Evolutionary conservation across 2,888 invertebrate species (phyloP).

Genomic region (Leptothorax acervorum): DNA sequence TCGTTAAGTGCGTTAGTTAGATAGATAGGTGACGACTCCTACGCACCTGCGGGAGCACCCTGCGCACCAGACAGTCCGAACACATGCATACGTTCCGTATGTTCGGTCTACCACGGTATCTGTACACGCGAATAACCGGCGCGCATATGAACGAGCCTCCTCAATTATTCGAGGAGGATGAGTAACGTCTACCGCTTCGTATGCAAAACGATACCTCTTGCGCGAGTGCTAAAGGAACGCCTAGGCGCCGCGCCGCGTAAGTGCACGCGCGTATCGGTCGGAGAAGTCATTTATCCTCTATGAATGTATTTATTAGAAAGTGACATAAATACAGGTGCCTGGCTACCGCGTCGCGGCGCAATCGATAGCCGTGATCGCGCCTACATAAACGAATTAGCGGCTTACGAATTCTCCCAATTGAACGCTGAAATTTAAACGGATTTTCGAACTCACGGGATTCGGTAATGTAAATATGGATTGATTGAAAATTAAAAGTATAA

Average conservation of each 20-base stretch:
- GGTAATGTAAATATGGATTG: conserved; percentile 1
- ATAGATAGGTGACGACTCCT: conserved; percentile 26
- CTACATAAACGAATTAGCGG: conserved; percentile 38
- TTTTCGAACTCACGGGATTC: neutral
- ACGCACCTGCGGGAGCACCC: conserved; percentile 42
- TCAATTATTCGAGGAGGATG: conserved; percentile 74
- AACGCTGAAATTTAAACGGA: conserved; percentile 29
- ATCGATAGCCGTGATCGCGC: conserved; percentile 15
- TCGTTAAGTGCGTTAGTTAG: conserved; percentile 26
- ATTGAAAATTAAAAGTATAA: neutral
- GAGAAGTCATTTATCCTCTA: conserved; percentile 44
- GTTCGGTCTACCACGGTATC: conserved; percentile 40
- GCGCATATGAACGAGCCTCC: conserved; percentile 73
- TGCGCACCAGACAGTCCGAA: conserved; percentile 59
- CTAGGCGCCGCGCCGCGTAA: conserved; percentile 57
- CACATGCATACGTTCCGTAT: conserved; percentile 43
- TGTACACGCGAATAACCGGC: conserved; percentile 40
- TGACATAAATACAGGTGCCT: conserved; percentile 23
- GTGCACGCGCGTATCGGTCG: conserved; percentile 41
- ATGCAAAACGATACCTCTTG: conserved; percentile 71
- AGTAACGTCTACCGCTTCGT: conserved; percentile 73
- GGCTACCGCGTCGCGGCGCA: conserved; percentile 6
- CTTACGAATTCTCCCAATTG: conserved; percentile 16
- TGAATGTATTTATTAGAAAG: conserved; percentile 43
- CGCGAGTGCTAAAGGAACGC: conserved; percentile 59